These are phyloP conservation scores for cat (Felis catus) DNA, from an alignment of 2,113 vertebrate genomes.

Conservation along the genomic window F.catus_Fca126_mat1.0 CM031427.1:7660001-7660500, in stretches of 20 bases:
- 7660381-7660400: neutral
- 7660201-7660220: neutral
- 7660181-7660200: neutral
- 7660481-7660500: neutral
- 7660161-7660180: neutral
- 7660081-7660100: slow-evolving; percentile 13
- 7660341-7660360: neutral
- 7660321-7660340: neutral
- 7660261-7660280: neutral
- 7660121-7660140: neutral
- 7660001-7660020: slow-evolving; percentile 47
- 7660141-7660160: neutral
- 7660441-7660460: neutral
- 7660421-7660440: neutral
- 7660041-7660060: neutral
- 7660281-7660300: neutral
- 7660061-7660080: neutral
- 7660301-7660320: neutral
- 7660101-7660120: slow-evolving; percentile 34
- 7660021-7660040: slow-evolving; percentile 34
- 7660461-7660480: neutral
- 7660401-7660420: neutral
- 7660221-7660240: neutral
- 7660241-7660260: neutral
- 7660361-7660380: neutral